These are phyloP conservation scores for Samia ricini DNA, from an alignment of 1,140 invertebrate genomes.

Conservation along the genomic window DNA sequence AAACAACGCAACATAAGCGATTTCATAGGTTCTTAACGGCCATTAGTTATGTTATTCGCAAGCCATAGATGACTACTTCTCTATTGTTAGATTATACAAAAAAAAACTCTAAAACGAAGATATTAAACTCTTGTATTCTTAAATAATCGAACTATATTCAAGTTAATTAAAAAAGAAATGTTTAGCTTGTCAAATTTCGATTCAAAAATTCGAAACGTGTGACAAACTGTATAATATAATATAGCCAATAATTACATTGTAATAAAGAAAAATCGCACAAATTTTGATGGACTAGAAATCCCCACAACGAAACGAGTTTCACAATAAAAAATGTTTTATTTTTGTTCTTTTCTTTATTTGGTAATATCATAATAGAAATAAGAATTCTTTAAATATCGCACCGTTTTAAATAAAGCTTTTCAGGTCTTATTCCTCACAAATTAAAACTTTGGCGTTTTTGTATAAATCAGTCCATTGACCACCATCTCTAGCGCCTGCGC, in stretches of 20 bases:
- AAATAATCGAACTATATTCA: slow-evolving; percentile 40
- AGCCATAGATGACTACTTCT: slow-evolving; percentile 66
- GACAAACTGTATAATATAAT: slow-evolving; percentile 35
- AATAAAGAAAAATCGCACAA: slow-evolving; percentile 54
- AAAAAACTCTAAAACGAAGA: slow-evolving; percentile 50
- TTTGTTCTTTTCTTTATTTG: too few species aligned
- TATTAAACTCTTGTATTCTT: slow-evolving; percentile 43
- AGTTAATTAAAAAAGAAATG: slow-evolving; percentile 39
- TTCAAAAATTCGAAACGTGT: not conserved
- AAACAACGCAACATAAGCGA: slow-evolving; percentile 73
- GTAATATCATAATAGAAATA: slow-evolving; percentile 44
- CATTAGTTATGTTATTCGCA: slow-evolving; percentile 75
- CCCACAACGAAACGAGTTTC: slow-evolving; percentile 59
- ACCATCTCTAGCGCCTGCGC: slow-evolving; percentile 19
- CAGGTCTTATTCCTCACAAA: slow-evolving; percentile 3
- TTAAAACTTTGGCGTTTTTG: slow-evolving; percentile 17
- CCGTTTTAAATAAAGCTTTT: slow-evolving; percentile 9
- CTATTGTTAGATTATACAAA: slow-evolving; percentile 72
- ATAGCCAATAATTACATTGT: slow-evolving; percentile 52
- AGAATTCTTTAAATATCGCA: slow-evolving; percentile 15
- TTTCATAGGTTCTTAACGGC: slow-evolving; percentile 67
- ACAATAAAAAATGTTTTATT: slow-evolving; percentile 38
- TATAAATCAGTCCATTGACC: slow-evolving; percentile 10
- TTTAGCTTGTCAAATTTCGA: slow-evolving; percentile 13
- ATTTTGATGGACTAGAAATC: slow-evolving; percentile 75